These are phyloP conservation scores for Ctenicera cuprea DNA, from an alignment of 2,888 invertebrate genomes.

Conservation along the genomic window DNA sequence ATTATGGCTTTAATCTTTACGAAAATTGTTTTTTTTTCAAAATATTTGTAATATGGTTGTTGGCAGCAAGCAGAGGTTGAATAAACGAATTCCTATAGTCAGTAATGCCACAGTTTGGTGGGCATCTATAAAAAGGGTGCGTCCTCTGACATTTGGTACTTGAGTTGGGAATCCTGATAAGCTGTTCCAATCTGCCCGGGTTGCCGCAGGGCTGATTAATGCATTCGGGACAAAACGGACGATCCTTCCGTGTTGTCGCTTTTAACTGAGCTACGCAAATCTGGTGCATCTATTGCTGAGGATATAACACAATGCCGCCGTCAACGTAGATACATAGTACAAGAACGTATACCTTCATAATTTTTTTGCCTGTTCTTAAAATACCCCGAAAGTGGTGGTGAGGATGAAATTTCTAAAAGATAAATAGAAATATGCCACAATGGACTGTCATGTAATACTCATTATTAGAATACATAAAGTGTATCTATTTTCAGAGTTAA, in stretches of 20 bases:
- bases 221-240: conserved; percentile 40
- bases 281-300: conserved; percentile 16
- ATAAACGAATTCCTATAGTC: conserved; percentile 35
- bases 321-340: not conserved
- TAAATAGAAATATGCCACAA: too few relatives aligned
- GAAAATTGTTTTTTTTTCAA: not conserved
- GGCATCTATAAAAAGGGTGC: conserved; percentile 34
- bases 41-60: not conserved
- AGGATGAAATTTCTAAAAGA: too few relatives aligned
- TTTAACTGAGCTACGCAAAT: conserved; percentile 41
- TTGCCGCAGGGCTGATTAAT: conserved; percentile 43
- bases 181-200: conserved; percentile 45
- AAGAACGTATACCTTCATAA: not conserved
- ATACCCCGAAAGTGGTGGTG: not conserved
- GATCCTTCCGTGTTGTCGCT: conserved; percentile 41
- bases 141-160: conserved; percentile 35
- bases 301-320: not conserved
- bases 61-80: conserved; percentile 10
- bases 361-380: not conserved
- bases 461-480: too few relatives aligned
- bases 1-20: too few relatives aligned
- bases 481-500: too few relatives aligned
- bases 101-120: conserved; percentile 30
- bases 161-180: conserved; percentile 41
- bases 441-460: too few relatives aligned